Conservation (phyloP, 2,113 vertebrate species). For the Sturnus vulgaris region DNA sequence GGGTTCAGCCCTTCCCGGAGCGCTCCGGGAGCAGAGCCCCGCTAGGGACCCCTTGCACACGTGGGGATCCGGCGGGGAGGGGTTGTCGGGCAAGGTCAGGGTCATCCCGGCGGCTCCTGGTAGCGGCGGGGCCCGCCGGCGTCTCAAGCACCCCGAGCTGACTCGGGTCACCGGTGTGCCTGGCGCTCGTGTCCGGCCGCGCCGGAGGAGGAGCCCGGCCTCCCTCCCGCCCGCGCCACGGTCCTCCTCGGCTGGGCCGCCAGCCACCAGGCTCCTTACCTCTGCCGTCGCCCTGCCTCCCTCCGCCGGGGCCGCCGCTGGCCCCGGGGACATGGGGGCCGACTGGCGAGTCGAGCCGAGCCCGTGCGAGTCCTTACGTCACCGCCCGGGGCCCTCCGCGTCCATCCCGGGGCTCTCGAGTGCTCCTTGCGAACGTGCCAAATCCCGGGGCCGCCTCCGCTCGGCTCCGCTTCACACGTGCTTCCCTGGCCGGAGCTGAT, state of each 20-base stretch:
- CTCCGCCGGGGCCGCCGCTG: slow-evolving; percentile 49
- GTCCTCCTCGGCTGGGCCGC: not conserved
- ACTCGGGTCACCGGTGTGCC: not conserved
- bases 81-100: not conserved
- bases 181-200: not conserved
- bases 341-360: slow-evolving; percentile 40
- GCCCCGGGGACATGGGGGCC: slow-evolving; percentile 51
- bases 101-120: not conserved
- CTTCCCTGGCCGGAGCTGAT: not conserved
- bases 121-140: not conserved
- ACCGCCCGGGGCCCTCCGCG: slow-evolving; percentile 44
- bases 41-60: not conserved
- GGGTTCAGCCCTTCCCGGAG: not conserved
- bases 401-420: slow-evolving; percentile 55
- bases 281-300: slow-evolving; percentile 19
- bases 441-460: slow-evolving; percentile 49
- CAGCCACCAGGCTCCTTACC: slow-evolving; percentile 12
- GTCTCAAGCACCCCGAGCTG: not conserved
- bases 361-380: slow-evolving; percentile 49
- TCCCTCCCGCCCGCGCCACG: not conserved
- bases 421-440: slow-evolving; percentile 57
- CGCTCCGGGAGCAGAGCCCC: not conserved
- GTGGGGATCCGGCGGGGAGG: not conserved
- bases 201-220: slow-evolving; percentile 17
- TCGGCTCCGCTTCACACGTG: slow-evolving; percentile 28